Conservation (phyloP, 2,797 vertebrate genomes). For the Pipistrellus nathusii region DNA sequence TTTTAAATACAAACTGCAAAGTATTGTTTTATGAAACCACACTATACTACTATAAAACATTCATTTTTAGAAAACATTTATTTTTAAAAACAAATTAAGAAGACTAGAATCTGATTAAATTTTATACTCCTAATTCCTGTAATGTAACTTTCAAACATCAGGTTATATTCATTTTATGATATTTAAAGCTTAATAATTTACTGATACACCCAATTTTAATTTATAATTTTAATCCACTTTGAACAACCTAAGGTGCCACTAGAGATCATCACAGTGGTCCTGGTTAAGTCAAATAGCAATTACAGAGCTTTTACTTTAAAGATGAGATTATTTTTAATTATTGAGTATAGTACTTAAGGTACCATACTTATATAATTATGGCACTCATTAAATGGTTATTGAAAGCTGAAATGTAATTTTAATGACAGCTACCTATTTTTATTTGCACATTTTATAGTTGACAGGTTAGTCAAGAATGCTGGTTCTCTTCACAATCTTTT, state of each 20-base stretch:
- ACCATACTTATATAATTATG: slow-evolving; percentile 88
- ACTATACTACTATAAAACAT: slow-evolving; percentile 63
- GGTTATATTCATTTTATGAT: slow-evolving; percentile 82
- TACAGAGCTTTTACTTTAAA: slow-evolving; percentile 88
- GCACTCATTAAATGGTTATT: slow-evolving; percentile 89
- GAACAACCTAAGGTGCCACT: slow-evolving; percentile 86
- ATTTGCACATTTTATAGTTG: slow-evolving; percentile 87
- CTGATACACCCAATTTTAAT: slow-evolving; percentile 88
- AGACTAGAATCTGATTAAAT: slow-evolving; percentile 79
- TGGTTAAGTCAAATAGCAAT: slow-evolving; percentile 89
- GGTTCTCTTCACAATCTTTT: slow-evolving; percentile 82
- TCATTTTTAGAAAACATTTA: slow-evolving; percentile 81
- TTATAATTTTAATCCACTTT: slow-evolving; percentile 86
- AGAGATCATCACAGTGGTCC: slow-evolving; percentile 87
- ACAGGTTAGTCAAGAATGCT: slow-evolving; percentile 86
- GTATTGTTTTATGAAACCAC: slow-evolving; percentile 65
- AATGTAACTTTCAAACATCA: slow-evolving; percentile 83
- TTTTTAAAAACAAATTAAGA: slow-evolving; percentile 79
- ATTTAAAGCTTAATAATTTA: slow-evolving; percentile 88
- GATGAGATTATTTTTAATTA: slow-evolving; percentile 90
- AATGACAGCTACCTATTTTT: slow-evolving; percentile 89
- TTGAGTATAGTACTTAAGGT: slow-evolving; percentile 88
- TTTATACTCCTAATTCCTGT: slow-evolving; percentile 80
- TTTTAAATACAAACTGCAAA: slow-evolving; percentile 29
- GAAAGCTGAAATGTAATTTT: slow-evolving; percentile 89